Evolutionary conservation across 2,888 invertebrate species (phyloP), one percentile per base, ranked within the genome.

Genomic region (Congeria kusceri): DNA sequence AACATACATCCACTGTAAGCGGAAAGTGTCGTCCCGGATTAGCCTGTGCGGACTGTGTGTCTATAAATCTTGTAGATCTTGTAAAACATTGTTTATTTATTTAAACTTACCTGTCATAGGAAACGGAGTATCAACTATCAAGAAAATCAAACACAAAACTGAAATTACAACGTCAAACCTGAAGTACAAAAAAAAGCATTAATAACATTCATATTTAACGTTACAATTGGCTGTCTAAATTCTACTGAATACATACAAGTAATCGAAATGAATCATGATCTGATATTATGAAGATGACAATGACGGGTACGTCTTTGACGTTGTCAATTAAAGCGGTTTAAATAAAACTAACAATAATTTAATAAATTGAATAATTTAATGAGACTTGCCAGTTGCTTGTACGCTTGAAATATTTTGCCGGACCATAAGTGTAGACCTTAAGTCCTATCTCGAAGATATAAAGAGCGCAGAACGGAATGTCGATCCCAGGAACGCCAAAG

Each of bases 401-500:
- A 49, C 88, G 86, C 27, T 76, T 81, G 75, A 93, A 91, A 86
- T 93, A 94, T 49, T 90, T 85, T 44, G 73, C 44, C 0, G 86
- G 80, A 47, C 94, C 94, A 76, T 90, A 91, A 3, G 93, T 90
- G 80, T 94, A 94, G 15, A 94, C 72, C 83, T 94, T 94, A 3
- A 93, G 86, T 4, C 93, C 3, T 59, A 94, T 94, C 87, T 94
- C 94, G 28, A 94, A 18, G 28, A 90, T 86, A 85, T 94, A 94
- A 20, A 92, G 74, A 0, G 81, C 76, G 18, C 94, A 86, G 82
- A 94, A 94, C 59, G 91, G 90, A 91, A 93, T 93, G 74, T 94
- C 93, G 4, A 92, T 91, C n/a, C 87, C 85, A 56, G 90, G 86
- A 5, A 92, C 72, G 74, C 88, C 89, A 27, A 91, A 72, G 0